Conservation (phyloP, 2,797 vertebrate species). For the Geotria australis region DNA sequence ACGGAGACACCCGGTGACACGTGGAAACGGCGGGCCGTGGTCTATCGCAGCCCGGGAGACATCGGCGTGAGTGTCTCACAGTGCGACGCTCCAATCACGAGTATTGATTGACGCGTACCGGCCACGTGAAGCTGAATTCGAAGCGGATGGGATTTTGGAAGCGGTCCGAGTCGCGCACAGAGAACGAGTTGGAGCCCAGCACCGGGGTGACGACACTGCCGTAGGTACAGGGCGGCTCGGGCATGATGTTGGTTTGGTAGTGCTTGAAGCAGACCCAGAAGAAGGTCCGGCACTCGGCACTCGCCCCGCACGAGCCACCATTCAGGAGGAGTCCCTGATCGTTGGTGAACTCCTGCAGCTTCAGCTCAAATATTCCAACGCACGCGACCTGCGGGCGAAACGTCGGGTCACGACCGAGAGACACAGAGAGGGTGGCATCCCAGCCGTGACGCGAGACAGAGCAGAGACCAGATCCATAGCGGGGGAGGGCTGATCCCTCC, state of each 20-base stretch:
- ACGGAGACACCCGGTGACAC: background rate
- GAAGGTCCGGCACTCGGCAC: constrained; percentile 60
- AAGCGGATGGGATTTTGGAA: constrained; percentile 47
- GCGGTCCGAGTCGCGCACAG: constrained; percentile 43
- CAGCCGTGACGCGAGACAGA: no score
- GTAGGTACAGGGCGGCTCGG: constrained; percentile 85
- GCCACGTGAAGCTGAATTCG: constrained; percentile 42
- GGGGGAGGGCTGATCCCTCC: no score
- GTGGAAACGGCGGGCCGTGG: no score
- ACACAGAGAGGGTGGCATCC: no score
- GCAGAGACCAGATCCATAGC: no score
- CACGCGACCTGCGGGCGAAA: constrained; percentile 23
- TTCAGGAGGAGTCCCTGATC: constrained; percentile 58
- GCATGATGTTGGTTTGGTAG: constrained; percentile 71
- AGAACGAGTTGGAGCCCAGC: constrained; percentile 77
- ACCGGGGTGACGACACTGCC: constrained; percentile 72
- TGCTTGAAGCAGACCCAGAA: constrained; percentile 92
- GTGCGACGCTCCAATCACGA: no score
- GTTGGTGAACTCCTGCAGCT: constrained; percentile 84
- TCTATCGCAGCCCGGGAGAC: constrained; percentile 13
- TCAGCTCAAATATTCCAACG: constrained; percentile 83
- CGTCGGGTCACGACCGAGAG: no score
- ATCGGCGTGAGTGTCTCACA: background rate
- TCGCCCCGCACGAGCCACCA: constrained; percentile 36
- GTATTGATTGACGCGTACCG: constrained; percentile 15